Percentiles rank a stretch among this genome's conserved stretches.
Evolutionary conservation across 2,888 invertebrate genomes (phyloP).

Genomic region (Oscheius onirici): DNA sequence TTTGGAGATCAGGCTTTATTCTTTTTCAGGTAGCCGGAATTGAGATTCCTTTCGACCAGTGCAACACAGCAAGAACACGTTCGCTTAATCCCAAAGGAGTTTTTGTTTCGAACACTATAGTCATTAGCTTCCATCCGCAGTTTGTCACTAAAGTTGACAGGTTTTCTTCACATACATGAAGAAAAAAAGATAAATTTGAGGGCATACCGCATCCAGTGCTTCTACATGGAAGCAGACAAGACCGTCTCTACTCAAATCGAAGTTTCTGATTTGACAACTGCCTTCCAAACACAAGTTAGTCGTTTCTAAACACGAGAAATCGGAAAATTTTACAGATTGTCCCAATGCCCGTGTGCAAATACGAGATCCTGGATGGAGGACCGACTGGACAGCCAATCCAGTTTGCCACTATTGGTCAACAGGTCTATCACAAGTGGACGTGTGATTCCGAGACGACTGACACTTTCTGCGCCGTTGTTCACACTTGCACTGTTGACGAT

Average conservation of each 20-base stretch:
- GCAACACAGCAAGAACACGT: constrained; percentile 63
- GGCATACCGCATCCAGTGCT: constrained; percentile 69
- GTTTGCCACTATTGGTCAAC: constrained; percentile 66
- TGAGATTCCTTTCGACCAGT: constrained; percentile 66
- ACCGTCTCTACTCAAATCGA: constrained; percentile 66
- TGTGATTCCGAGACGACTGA: constrained; percentile 66
- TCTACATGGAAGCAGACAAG: constrained; percentile 70
- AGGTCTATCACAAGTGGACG: constrained; percentile 68
- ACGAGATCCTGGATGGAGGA: constrained; percentile 67
- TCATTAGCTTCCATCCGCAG: constrained; percentile 71
- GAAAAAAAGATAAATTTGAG: background rate
- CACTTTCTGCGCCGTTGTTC: constrained; percentile 68
- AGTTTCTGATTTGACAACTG: constrained; percentile 67
- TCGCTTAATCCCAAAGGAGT: constrained; percentile 71
- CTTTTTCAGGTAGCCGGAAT: constrained; percentile 66
- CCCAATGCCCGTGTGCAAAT: constrained; percentile 68
- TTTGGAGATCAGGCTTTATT: background rate
- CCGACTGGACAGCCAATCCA: constrained; percentile 65
- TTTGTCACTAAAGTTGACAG: constrained; percentile 68
- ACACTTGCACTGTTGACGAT: constrained; percentile 68
- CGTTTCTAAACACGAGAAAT: too few relatives aligned
- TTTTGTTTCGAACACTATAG: constrained; percentile 70
- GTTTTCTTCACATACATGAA: background rate
- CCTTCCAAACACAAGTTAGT: constrained; percentile 60
- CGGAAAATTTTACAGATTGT: constrained; percentile 42